phyloP scores from a whole-genome alignment of 2,888 invertebrate genomes.

The Phytoseiulus persimilis region DNA sequence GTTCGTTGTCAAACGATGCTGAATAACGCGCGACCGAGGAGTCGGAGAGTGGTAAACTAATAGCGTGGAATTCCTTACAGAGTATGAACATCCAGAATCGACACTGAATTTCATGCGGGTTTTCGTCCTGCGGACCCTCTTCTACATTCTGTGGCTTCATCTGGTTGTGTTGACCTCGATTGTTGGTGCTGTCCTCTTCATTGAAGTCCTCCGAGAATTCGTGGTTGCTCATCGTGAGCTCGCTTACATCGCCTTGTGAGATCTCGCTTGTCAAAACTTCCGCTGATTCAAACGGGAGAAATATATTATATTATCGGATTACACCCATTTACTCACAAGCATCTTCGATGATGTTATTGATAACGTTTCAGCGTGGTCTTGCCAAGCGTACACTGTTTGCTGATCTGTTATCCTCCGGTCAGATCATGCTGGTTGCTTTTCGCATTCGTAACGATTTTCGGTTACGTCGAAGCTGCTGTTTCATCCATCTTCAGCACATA shows the following conservation, averaged over 20 bases:
- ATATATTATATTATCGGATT: background rate
- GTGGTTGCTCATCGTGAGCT: background rate
- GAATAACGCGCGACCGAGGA: too few species aligned
- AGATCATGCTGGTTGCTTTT: background rate
- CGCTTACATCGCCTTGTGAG: slow-evolving; percentile 26
- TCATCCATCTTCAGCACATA: slow-evolving; percentile 17
- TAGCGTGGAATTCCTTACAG: background rate
- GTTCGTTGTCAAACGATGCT: background rate
- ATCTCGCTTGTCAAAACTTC: background rate
- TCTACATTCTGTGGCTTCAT: background rate
- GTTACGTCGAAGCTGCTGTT: slow-evolving; percentile 12
- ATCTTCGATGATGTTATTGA: background rate
- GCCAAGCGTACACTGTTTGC: slow-evolving; percentile 19
- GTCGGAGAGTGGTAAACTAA: background rate
- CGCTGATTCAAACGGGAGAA: background rate
- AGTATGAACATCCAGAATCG: background rate
- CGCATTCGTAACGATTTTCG: slow-evolving; percentile 15
- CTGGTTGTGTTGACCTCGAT: background rate
- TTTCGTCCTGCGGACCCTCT: slow-evolving; percentile 12
- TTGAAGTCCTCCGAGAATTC: slow-evolving; percentile 12
- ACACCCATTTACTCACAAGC: background rate
- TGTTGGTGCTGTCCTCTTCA: slow-evolving; percentile 9
- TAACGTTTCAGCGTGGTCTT: slow-evolving; percentile 1
- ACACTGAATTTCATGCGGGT: background rate
- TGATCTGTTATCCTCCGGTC: slow-evolving; percentile 15